Evolutionary conservation across 1,140 invertebrate species (phyloP).

Genomic region (Anthonomus grandis): DNA sequence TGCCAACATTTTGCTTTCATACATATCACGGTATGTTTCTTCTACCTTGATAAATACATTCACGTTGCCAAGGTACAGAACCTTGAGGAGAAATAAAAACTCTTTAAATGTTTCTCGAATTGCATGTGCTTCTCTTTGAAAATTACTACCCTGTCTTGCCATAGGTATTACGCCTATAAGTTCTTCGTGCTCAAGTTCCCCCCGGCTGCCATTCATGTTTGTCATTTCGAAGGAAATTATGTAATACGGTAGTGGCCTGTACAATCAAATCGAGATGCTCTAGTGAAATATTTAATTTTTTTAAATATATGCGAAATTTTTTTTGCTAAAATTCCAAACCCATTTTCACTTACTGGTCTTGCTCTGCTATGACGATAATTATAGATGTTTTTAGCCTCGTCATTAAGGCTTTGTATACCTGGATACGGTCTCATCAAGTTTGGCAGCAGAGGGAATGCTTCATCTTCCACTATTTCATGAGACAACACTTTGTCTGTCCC

Average conservation of each 20-base stretch:
- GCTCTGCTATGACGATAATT: constrained; percentile 3
- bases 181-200: constrained; percentile 7
- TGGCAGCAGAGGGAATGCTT: constrained; percentile 23
- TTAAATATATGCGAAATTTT: too few relatives aligned
- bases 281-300: too few relatives aligned
- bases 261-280: constrained; percentile 8
- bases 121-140: constrained; percentile 11
- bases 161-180: constrained; percentile 7
- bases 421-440: constrained; percentile 24
- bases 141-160: constrained; percentile 7
- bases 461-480: constrained; percentile 32
- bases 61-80: not conserved
- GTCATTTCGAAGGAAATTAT: constrained; percentile 19
- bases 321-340: too few relatives aligned
- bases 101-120: constrained; percentile 16
- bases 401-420: constrained; percentile 1
- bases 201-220: constrained; percentile 8
- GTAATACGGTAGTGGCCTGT: constrained; percentile 15
- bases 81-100: constrained; percentile 5
- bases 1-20: not conserved
- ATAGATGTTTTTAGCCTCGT: constrained; percentile 46
- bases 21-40: not conserved
- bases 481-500: constrained; percentile 21
- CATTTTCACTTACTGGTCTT: not conserved
- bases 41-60: not conserved